Conservation (phyloP, 2,113 vertebrate genomes). For the Panurus biarmicus region DNA sequence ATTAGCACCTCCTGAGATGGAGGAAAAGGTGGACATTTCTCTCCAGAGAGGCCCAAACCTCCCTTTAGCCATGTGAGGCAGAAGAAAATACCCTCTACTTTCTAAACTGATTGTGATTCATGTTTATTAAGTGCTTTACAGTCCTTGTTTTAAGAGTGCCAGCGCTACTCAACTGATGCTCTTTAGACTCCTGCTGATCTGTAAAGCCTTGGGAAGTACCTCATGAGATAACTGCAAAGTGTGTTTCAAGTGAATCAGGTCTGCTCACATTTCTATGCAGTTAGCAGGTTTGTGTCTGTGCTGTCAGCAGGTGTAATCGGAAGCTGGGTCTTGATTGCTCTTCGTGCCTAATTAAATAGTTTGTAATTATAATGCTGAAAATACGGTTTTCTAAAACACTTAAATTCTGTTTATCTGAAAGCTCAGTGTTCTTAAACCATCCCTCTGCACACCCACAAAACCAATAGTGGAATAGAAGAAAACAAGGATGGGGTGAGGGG, state of each 20-base stretch:
- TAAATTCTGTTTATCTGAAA: slow-evolving; percentile 62
- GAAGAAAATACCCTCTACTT: background rate
- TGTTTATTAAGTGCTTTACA: background rate
- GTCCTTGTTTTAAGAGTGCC: background rate
- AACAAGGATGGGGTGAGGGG: background rate
- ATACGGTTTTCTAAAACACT: slow-evolving; percentile 51
- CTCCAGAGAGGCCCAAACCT: background rate
- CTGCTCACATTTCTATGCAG: background rate
- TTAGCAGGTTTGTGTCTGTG: background rate
- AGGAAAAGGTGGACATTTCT: background rate
- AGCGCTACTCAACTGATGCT: background rate
- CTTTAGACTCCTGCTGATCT: background rate
- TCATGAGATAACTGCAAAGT: background rate
- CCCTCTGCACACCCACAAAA: background rate
- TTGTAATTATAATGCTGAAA: slow-evolving; percentile 60
- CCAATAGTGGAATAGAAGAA: background rate
- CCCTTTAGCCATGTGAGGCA: background rate
- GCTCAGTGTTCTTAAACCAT: slow-evolving; percentile 27
- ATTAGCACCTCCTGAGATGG: background rate
- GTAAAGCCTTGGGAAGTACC: background rate
- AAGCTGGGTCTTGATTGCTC: slow-evolving; percentile 56
- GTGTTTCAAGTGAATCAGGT: background rate
- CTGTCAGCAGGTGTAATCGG: slow-evolving; percentile 55
- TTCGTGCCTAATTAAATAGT: slow-evolving; percentile 52
- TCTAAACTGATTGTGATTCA: background rate